Percentiles rank a stretch among this genome's conserved stretches.
These are phyloP conservation scores for Tyrannus savana DNA, from an alignment of 2,113 vertebrate species.

Conservation along the genomic window DNA sequence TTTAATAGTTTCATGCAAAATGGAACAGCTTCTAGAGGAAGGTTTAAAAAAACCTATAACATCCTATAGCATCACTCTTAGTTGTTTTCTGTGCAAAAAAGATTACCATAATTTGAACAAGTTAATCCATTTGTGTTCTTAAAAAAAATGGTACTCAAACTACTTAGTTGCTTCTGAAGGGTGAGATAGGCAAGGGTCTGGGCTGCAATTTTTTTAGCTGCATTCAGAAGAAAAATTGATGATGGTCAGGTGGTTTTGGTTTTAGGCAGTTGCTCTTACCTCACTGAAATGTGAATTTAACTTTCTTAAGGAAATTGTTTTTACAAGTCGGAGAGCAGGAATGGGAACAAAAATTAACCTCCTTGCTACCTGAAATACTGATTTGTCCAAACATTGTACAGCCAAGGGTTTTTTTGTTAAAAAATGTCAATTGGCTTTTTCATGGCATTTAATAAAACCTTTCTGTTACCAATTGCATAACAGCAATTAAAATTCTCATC, in stretches of 20 bases:
- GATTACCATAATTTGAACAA: neutral
- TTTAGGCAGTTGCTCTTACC: neutral
- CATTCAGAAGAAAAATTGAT: neutral
- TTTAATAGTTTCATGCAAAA: slow-evolving; percentile 48
- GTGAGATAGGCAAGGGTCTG: neutral
- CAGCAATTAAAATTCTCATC: slow-evolving; percentile 81
- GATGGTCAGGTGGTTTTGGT: neutral
- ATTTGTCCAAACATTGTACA: neutral
- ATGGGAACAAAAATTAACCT: neutral
- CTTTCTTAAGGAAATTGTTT: neutral
- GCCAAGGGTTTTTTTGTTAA: slow-evolving; percentile 28
- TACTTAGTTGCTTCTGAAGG: neutral
- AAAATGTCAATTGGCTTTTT: slow-evolving; percentile 57
- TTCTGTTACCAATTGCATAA: slow-evolving; percentile 74
- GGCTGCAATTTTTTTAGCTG: neutral
- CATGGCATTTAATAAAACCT: slow-evolving; percentile 73
- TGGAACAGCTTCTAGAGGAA: neutral
- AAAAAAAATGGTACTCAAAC: neutral
- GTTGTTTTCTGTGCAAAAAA: neutral
- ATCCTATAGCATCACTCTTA: neutral
- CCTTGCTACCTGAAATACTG: slow-evolving; percentile 11
- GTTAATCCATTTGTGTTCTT: neutral
- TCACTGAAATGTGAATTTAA: neutral
- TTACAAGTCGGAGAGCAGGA: neutral
- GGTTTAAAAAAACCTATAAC: neutral